Conservation (phyloP, 2,113 vertebrate species). For the Tapirus terrestris region DNA sequence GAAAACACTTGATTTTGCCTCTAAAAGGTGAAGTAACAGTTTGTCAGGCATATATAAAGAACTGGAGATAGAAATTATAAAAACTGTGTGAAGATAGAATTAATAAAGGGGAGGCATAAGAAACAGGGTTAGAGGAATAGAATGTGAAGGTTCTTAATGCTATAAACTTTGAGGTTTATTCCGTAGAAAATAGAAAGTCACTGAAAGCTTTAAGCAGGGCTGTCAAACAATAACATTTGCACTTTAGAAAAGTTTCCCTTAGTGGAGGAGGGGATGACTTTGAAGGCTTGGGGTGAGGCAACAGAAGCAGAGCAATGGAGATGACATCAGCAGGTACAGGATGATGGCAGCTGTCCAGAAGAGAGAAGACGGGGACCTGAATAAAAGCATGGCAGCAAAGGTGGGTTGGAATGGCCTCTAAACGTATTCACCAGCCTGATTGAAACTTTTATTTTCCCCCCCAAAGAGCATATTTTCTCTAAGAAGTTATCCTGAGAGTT, state of each 20-base stretch:
- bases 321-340: background rate
- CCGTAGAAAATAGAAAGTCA: background rate
- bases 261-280: too few relatives aligned
- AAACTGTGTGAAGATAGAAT: background rate
- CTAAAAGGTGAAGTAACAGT: background rate
- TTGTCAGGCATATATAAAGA: background rate
- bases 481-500: background rate
- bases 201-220: background rate
- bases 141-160: background rate
- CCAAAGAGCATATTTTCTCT: background rate
- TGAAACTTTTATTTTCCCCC: background rate
- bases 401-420: background rate
- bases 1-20: background rate
- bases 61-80: background rate
- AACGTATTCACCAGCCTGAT: background rate
- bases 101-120: background rate
- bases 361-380: background rate
- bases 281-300: background rate
- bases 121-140: background rate
- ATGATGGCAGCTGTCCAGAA: background rate
- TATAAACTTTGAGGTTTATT: slow-evolving; percentile 24
- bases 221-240: background rate
- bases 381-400: background rate
- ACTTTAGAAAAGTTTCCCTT: background rate
- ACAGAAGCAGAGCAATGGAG: background rate